Conservation (phyloP, 1,140 invertebrate genomes). For the Platyura marginata region DNA sequence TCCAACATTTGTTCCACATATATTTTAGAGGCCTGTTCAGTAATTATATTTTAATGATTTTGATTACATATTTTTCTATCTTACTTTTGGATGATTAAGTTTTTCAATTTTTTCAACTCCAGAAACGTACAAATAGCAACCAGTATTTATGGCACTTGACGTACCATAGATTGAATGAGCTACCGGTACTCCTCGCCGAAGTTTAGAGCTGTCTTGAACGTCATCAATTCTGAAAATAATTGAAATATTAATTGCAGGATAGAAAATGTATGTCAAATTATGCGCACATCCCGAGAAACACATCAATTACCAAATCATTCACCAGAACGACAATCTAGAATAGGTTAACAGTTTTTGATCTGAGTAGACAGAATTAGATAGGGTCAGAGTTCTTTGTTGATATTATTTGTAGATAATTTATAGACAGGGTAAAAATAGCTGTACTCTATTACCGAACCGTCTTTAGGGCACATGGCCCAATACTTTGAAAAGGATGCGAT, state of each 20-base stretch:
- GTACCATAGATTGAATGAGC: conserved; percentile 93
- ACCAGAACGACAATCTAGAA: no score
- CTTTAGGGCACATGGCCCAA: no score
- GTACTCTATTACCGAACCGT: no score
- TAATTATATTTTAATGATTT: conserved; percentile 3
- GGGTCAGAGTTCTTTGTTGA: no score
- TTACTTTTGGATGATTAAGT: conserved; percentile 66
- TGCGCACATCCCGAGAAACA: no score
- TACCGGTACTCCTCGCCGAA: conserved; percentile 82
- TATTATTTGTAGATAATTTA: no score
- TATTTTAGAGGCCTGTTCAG: conserved; percentile 50
- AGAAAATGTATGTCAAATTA: conserved; percentile 5
- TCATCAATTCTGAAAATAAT: conserved; percentile 69
- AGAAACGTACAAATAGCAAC: conserved; percentile 89
- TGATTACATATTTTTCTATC: not conserved
- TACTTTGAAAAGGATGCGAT: no score
- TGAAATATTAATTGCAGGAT: conserved; percentile 12
- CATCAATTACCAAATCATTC: no score
- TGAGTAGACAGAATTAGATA: no score
- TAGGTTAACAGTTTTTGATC: no score
- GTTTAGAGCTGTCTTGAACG: conserved; percentile 89
- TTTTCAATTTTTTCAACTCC: conserved; percentile 69
- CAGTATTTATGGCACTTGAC: conserved; percentile 85
- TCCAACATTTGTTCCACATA: conserved; percentile 84
- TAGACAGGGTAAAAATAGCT: no score